Evolutionary conservation across 2,888 invertebrate genomes (phyloP), one percentile per base, ranked within the genome.

Genomic region (Rhaphigaster nebulosa): DNA sequence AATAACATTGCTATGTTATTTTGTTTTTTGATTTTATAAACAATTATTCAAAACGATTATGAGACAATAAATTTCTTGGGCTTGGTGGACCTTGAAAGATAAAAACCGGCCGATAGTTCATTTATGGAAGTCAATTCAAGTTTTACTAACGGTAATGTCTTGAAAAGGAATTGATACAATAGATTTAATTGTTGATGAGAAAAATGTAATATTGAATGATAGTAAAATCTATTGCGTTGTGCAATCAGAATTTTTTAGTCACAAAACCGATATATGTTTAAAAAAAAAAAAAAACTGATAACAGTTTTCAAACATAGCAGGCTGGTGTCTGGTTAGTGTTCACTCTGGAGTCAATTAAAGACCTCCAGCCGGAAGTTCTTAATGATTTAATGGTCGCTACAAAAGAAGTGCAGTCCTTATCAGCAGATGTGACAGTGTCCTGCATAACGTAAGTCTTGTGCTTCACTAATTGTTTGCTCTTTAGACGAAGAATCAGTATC

Each of bases 391-490:
- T 76, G 70, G 70, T 38, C 6, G 70, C 70, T 38, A 38, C 38
- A 76, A 76, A 76, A 76, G 70, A 76, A 76, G 23, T 76, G 34
- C 38, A 23, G 29, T 65, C 65, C 29, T 38, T 76, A 76, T 76
- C 70, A 76, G 70, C 70, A 76, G 70, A 76, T 76, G 70, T 76
- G 20, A 38, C 70, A 76, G 70, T 20, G 70, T 76, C 26, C 70
- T 76, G 38, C 29, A 23, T 20, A 76, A 38, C 70, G 23, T 76
- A 38, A 20, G 34, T 76, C 6, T 34, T 76, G 15, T n/a, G 10
- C 12, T 60, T 60, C 60, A n/a, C 26, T 56, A 56, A 56, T 6
- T 45, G 45, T 45, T 10, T 45, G 45, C 50, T 52, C 50, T 52
- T 52, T 52, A 52, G 50, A 15, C 10, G 15, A 52, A 8, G 13